Conservation (phyloP, 2,797 vertebrate genomes). For the Macropus fuliginosus region DNA sequence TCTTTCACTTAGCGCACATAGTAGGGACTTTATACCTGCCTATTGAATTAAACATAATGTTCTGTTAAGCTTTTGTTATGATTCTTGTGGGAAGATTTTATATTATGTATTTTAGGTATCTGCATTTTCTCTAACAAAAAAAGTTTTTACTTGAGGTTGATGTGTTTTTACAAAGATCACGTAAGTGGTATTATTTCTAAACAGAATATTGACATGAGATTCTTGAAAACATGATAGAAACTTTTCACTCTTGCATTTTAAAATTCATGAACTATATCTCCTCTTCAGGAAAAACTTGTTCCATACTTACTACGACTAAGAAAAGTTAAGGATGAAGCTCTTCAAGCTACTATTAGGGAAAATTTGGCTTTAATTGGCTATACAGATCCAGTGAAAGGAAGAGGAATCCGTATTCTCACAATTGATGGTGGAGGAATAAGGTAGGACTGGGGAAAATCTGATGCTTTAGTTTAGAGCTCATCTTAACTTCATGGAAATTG, state of each 20-base stretch:
- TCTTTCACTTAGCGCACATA: neutral
- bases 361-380: constrained; percentile 94
- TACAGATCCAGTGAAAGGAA: constrained; percentile 92
- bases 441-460: constrained; percentile 80
- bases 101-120: constrained; percentile 34
- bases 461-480: constrained; percentile 5
- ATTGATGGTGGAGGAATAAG: constrained; percentile 98
- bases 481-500: neutral
- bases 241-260: constrained; percentile 54
- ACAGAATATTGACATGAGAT: constrained; percentile 31
- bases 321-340: constrained; percentile 90
- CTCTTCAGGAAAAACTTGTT: constrained; percentile 92
- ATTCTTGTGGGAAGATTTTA: neutral
- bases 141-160: constrained; percentile 23
- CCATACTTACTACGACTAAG: constrained; percentile 92
- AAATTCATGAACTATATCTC: constrained; percentile 54
- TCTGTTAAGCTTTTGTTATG: constrained; percentile 7
- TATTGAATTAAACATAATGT: constrained; percentile 12
- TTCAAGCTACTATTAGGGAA: constrained; percentile 94
- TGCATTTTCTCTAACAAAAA: constrained; percentile 45
- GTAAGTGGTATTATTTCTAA: constrained; percentile 2
- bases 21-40: neutral
- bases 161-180: constrained; percentile 36
- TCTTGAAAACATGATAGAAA: constrained; percentile 40
- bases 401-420: constrained; percentile 92